Base-by-base conservation (phyloP, 2,797 vertebrate species). In the Streptopelia turtur region DNA sequence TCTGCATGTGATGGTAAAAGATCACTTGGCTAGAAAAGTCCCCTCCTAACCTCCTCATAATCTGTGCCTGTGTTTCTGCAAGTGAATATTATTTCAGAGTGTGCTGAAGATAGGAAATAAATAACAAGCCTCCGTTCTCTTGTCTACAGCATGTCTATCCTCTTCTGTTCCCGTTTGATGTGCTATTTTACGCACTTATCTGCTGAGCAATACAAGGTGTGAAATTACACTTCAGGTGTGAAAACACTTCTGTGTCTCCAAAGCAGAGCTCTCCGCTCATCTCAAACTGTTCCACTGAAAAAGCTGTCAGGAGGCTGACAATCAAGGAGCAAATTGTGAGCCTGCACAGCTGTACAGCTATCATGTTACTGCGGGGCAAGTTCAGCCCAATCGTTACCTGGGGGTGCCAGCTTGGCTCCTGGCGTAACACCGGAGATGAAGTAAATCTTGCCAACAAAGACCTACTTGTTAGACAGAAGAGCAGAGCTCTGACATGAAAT, bases 181-280 rank as follows among this genome's bases (percentile, higher is more conserved):
- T 98, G 97, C 96, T 97, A 98, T 97, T 98, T 98, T 98, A 97
- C 57, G 91, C 97, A 97, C 93, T 98, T 97, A 96, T 97, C 97
- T 97, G 84, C 97, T 96, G 97, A 97, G 97, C 97, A 97, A 98
- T 94, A 97, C 96, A 97, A 98, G 97, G 98, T 97, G 97, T 97
- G 97, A 98, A 97, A 98, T 97, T 97, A 92, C 97, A 97, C 98
- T 97, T 98, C 97, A 97, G 97, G 97, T 98, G 98, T 97, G 97
- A 98, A 98, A 97, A 98, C 97, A 97, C 96, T 97, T 97, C 87
- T 93, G 87, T 47, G 94, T 96, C 97, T 98, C 95, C 95, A 96
- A 98, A 96, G 95, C 96, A 96, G 93, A 80, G 96, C 97, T 97
- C 91, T 90, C 95, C 27, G 11, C 93, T 97, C 96, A 90, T 96